Percentiles rank a stretch among this genome's conserved stretches.
Evolutionary conservation across 2,888 invertebrate species (phyloP).

Genomic region (Drosophila formosana): DNA sequence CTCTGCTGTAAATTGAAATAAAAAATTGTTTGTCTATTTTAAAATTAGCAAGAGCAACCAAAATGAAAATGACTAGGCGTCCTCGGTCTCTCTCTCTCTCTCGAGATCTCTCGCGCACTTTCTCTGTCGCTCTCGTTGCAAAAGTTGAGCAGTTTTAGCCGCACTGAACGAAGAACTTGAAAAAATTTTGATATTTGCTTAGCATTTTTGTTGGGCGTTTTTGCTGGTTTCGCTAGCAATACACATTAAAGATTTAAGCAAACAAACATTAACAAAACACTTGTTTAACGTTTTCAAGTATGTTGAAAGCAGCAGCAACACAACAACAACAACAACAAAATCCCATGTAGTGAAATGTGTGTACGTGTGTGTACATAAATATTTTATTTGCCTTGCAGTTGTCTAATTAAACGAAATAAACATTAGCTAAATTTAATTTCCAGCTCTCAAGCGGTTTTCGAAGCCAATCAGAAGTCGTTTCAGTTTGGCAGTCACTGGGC

Average conservation of each 20-base stretch:
- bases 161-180: constrained; percentile 53
- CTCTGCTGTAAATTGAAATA: constrained; percentile 74
- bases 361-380: constrained; percentile 63
- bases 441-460: constrained; percentile 57
- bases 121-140: constrained; percentile 22
- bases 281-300: constrained; percentile 78
- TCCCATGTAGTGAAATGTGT: constrained; percentile 15
- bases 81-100: constrained; percentile 15
- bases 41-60: constrained; percentile 77
- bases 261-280: constrained; percentile 79
- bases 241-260: constrained; percentile 72
- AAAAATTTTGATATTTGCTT: constrained; percentile 53
- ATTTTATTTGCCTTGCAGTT: constrained; percentile 76
- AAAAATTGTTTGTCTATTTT: constrained; percentile 78
- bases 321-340: neutral
- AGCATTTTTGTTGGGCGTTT: constrained; percentile 43
- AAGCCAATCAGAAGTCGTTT: constrained; percentile 22
- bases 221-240: constrained; percentile 36
- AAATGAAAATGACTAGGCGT: constrained; percentile 70
- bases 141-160: constrained; percentile 60
- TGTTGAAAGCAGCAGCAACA: constrained; percentile 54
- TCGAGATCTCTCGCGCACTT: neutral
- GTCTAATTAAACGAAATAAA: constrained; percentile 77
- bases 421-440: constrained; percentile 72
- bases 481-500: constrained; percentile 36